A percentile compares a stretch with the other conserved stretches of the same genome.
These are phyloP conservation scores for Pristionchus entomophagus DNA, from an alignment of 2,888 invertebrate species.

Conservation along the genomic window DNA sequence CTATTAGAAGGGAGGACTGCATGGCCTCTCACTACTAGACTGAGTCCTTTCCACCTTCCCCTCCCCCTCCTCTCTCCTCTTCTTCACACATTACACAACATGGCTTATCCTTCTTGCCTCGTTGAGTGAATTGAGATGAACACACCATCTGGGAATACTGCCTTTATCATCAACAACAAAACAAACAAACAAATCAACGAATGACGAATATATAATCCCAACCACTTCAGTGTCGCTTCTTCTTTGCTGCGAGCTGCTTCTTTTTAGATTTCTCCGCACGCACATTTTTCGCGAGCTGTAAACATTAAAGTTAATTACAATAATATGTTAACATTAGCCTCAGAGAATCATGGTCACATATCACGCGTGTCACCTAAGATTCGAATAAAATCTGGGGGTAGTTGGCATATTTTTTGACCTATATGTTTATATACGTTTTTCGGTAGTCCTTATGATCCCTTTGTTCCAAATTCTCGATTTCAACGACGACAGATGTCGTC, in stretches of 20 bases:
- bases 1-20: background rate
- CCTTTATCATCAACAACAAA: slow-evolving; percentile 4
- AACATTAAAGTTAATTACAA: no score
- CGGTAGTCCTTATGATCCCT: no score
- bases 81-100: background rate
- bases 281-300: background rate
- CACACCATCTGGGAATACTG: background rate
- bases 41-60: background rate
- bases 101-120: background rate
- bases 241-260: slow-evolving; percentile 5
- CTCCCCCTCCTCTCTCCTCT: background rate
- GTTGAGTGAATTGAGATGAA: no score
- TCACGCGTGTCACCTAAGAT: no score
- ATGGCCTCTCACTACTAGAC: background rate
- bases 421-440: no score
- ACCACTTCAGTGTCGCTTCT: background rate
- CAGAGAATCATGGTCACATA: no score
- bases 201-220: background rate
- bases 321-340: no score
- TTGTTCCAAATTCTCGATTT: no score
- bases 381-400: no score
- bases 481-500: no score
- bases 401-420: no score
- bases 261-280: slow-evolving; percentile 19
- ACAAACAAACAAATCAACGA: slow-evolving; percentile 22